Evolutionary conservation across 2,797 vertebrate species (phyloP).

Genomic region (Otus scops): DNA sequence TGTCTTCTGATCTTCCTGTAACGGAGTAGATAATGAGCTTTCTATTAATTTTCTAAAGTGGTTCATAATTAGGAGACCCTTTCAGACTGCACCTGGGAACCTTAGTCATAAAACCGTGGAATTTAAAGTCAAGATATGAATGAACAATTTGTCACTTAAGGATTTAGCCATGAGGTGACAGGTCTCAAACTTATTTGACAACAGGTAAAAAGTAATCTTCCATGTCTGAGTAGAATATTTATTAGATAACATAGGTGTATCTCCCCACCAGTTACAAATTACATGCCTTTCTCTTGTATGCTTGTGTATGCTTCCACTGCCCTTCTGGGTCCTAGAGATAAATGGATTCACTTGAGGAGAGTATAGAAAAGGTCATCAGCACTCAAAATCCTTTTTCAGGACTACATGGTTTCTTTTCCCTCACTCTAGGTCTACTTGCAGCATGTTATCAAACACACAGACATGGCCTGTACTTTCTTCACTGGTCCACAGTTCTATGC

Average conservation of each 20-base stretch:
- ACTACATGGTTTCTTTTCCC: neutral
- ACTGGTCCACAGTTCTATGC: neutral
- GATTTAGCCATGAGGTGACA: neutral
- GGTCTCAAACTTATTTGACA: neutral
- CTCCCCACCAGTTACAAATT: neutral
- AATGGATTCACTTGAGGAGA: neutral
- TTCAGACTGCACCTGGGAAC: neutral
- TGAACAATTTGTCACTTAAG: neutral
- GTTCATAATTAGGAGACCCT: neutral
- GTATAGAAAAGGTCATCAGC: neutral
- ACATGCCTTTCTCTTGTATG: fast-evolving
- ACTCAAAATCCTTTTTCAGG: neutral
- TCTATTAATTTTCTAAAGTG: neutral
- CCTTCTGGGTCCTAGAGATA: neutral
- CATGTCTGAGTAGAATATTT: neutral
- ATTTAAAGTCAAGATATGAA: neutral
- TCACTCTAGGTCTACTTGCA: neutral
- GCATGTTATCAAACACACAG: neutral
- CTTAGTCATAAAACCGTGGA: neutral
- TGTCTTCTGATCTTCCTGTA: neutral
- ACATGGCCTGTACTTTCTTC: neutral
- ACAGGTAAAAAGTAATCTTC: neutral
- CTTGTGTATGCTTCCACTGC: neutral
- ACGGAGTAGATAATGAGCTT: neutral
- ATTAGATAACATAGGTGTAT: neutral